Evolutionary conservation across 1,140 invertebrate species (phyloP), one percentile per base, ranked within the genome.

Genomic region (Acyrthosiphon pisum): DNA sequence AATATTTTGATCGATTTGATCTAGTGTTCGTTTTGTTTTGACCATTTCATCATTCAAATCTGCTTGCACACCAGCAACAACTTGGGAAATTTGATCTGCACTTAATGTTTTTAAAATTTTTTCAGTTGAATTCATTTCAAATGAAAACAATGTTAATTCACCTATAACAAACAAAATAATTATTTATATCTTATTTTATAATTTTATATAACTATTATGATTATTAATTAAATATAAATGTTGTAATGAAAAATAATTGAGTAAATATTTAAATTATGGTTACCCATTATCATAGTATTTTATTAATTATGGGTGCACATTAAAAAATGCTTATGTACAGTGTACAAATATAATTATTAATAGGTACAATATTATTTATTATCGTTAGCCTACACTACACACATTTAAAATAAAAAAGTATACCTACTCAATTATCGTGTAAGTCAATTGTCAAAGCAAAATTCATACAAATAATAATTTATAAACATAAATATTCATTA

Each of bases 1-100:
- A 84, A 93, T 93, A 56, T 83, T 53, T 93, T 86, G 44, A 56
- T 93, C 48, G 1, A 93, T 84, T 84, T 93, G 44, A 41, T 93
- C 81, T 41, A 83, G 26, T n/a, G 81, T 84, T 93, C 41, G 22
- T 84, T 93, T 93, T 41, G 35, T 30, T 41, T 83, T 53, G 1
- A 30, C 41, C 18, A 93, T 81, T 53, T 93, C 91, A 41, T 41
- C 14, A 26, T 93, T 48, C 22, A 93, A 86, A 53, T 84, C 81
- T 26, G 53, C 53, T 93, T 84, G 48, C 26, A 93, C 35, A 20
- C 23, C n/a, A 86, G n/a, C n/a, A 41, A 53, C 18, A 41, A 93
- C 35, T 56, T 93, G 44, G 20, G 35, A 23, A 37, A 86, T 53
- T 93, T 86, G 48, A 84, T 86, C 81, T 20, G 35, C 0, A 41